Percentiles rank a stretch among this genome's conserved stretches.
phyloP scores from a whole-genome alignment of 1,140 invertebrate genomes.

The Adoxophyes honmai region DNA sequence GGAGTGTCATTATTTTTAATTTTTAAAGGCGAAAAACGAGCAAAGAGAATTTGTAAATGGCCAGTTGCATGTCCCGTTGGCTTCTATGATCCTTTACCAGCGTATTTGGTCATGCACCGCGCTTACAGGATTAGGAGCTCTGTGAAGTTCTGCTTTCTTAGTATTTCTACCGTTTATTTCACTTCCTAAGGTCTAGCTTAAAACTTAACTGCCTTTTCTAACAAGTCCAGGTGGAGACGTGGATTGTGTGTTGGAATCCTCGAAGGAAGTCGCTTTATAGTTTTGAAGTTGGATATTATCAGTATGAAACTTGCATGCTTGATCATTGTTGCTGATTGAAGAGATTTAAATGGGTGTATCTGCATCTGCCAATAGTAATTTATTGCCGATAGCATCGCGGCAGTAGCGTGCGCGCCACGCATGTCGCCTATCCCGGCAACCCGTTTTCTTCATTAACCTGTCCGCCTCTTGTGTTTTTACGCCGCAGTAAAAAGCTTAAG shows the following conservation, averaged over 20 bases:
- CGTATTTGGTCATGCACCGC: constrained; percentile 11
- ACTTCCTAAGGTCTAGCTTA: neutral
- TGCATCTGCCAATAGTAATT: too few species aligned
- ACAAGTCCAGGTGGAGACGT: neutral
- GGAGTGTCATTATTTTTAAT: too few species aligned
- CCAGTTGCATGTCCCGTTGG: too few species aligned
- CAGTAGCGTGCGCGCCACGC: constrained; percentile 46
- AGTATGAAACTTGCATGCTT: too few species aligned
- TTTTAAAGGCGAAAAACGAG: too few species aligned
- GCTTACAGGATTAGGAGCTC: constrained; percentile 26
- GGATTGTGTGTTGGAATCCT: too few species aligned
- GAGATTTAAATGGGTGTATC: too few species aligned
- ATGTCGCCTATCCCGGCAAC: constrained; percentile 54
- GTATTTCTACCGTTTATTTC: constrained; percentile 7
- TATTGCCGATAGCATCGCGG: constrained; percentile 43
- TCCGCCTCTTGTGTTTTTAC: constrained; percentile 56
- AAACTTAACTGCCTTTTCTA: neutral
- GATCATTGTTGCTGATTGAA: too few species aligned
- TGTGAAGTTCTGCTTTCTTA: constrained; percentile 15
- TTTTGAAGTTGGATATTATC: too few species aligned
- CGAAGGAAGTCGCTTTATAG: too few species aligned
- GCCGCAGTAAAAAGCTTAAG: constrained; percentile 54
- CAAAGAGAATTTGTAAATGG: too few species aligned
- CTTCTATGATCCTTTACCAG: neutral
- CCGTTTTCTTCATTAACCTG: constrained; percentile 70